Evolutionary conservation across 2,797 vertebrate species (phyloP), one percentile per base, ranked within the genome.

Genomic region (Allobates femoralis): DNA sequence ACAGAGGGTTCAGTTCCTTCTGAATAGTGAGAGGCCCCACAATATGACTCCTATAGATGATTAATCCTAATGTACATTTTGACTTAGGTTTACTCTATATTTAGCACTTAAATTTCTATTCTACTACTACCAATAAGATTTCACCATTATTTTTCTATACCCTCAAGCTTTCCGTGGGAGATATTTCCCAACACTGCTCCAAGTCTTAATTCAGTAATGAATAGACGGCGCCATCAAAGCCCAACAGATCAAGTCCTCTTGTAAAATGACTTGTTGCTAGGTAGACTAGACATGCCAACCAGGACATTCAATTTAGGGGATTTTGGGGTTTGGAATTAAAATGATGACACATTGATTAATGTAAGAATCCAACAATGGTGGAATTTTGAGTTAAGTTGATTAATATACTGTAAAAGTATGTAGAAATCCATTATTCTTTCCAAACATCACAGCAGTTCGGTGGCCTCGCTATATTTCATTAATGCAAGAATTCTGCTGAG

Each of bases 401-500:
- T 84, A 55, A 60, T 80, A 62, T 80, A 67, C 66, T 79, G 64
- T 79, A 87, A 53, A 84, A 64, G 26, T 84, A 76, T 84, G 41
- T 81, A 28, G 37, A 71, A 84, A 87, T 46, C 26, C 46, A 85
- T 87, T 85, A 58, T 79, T 87, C 50, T 30, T 30, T 74, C 2
- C 34, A 75, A 56, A 62, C 1, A 75, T 84, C 28, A 28, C 26
- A 69, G 41, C 62, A 19, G 34, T 80, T 64, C 46, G 4, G 34
- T 75, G 56, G 18, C 30, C 69, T 58, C 53, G 77, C 80, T 26
- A 32, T 73, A 56, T 67, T 84, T 87, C 77, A 87, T 80, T 87
- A 80, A 87, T 84, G 82, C 82, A 81, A 87, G 86, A 74, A 87
- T 87, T 87, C 55, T 80, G 50, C 37, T 64, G 64, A 84, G 67